These are phyloP conservation scores for Brachionus manjavacas DNA, from an alignment of 1,140 invertebrate genomes.

Conservation along the genomic window DNA sequence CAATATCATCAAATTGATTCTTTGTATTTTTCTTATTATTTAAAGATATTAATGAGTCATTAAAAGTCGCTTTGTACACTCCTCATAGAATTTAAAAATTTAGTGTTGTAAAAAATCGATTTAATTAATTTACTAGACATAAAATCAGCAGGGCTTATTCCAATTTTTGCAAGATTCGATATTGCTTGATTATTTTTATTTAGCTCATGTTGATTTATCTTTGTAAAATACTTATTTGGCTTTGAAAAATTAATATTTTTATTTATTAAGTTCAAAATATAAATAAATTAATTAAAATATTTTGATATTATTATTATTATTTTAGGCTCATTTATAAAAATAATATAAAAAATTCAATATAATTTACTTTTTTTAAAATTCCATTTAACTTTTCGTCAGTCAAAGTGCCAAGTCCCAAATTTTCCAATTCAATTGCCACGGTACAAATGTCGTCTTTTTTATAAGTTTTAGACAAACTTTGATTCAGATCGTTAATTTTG, in stretches of 20 bases:
- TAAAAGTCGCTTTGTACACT: neutral
- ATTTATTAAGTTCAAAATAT: neutral
- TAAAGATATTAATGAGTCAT: neutral
- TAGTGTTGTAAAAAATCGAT: neutral
- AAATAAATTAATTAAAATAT: neutral
- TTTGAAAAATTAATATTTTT: neutral
- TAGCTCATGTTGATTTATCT: neutral
- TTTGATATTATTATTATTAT: neutral
- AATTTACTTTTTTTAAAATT: neutral
- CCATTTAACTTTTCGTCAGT: neutral
- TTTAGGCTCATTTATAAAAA: neutral
- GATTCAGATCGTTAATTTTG: neutral
- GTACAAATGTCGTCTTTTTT: neutral
- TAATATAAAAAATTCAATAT: neutral
- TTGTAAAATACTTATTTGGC: neutral
- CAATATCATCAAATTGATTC: too few relatives aligned
- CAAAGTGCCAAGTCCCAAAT: neutral
- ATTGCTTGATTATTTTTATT: neutral
- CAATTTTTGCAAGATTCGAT: neutral
- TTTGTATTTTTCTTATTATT: neutral
- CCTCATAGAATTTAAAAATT: neutral
- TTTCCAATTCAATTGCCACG: neutral
- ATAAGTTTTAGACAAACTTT: neutral
- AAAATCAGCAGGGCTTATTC: neutral
- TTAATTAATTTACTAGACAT: neutral